Percentiles rank a stretch among this genome's conserved stretches.
Conservation (phyloP, 2,797 vertebrate genomes). For the Spea hammondii region DNA sequence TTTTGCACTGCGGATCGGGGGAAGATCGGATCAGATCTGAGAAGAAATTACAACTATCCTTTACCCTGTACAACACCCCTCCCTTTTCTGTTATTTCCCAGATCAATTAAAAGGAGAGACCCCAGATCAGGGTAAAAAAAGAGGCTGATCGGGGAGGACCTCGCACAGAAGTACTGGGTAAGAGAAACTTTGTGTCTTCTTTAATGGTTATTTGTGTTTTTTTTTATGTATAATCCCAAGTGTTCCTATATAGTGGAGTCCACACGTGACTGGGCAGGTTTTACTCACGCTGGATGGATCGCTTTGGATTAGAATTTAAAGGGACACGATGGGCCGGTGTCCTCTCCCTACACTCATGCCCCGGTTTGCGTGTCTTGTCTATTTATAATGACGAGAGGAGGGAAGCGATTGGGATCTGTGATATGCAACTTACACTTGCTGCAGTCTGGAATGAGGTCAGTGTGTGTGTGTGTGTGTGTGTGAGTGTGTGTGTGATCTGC, state of each 20-base stretch:
- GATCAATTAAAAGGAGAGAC: slow-evolving; percentile 56
- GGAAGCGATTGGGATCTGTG: slow-evolving; percentile 6
- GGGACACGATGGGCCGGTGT: slow-evolving; percentile 1
- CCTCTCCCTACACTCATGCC: not conserved
- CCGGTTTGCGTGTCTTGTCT: not conserved
- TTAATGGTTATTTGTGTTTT: not conserved
- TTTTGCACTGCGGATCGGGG: slow-evolving; percentile 38
- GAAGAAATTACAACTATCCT: slow-evolving; percentile 35
- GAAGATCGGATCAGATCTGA: slow-evolving; percentile 21
- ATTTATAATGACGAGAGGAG: slow-evolving; percentile 17
- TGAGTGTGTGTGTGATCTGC: not conserved
- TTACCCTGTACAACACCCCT: slow-evolving; percentile 48
- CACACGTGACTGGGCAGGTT: slow-evolving; percentile 38
- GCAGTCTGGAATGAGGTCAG: slow-evolving; percentile 26
- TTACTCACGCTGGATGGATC: not conserved
- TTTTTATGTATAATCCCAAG: not conserved
- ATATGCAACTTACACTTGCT: slow-evolving; percentile 15
- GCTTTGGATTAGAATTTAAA: slow-evolving; percentile 4
- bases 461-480: slow-evolving; percentile 13
- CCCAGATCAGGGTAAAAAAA: slow-evolving; percentile 27
- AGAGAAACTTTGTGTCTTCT: slow-evolving; percentile 62
- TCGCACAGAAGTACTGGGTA: slow-evolving; percentile 58
- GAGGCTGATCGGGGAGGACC: slow-evolving; percentile 54
- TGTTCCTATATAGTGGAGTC: not conserved
- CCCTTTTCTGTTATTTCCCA: slow-evolving; percentile 48